phyloP scores from a whole-genome alignment of 2,797 vertebrate species.

The Rhabdophis nuchalis region DNA sequence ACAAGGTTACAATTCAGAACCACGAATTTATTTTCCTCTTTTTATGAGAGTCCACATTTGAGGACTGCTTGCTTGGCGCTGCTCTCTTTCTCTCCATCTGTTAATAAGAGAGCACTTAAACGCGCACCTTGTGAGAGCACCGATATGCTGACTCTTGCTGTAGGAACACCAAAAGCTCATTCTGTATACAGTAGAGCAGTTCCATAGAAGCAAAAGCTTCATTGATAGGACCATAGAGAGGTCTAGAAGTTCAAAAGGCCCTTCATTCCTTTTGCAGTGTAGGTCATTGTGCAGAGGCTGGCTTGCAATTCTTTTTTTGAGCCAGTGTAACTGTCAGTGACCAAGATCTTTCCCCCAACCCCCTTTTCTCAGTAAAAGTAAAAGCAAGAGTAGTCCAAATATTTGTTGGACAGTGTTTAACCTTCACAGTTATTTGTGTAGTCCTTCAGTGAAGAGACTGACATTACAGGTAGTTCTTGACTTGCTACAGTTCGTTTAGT shows the following conservation, averaged over 20 bases:
- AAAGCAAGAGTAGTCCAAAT: not conserved
- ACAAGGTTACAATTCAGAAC: not conserved
- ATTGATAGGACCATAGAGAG: slow-evolving; percentile 59
- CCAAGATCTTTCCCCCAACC: slow-evolving; percentile 17
- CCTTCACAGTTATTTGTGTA: not conserved
- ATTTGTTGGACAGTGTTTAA: not conserved
- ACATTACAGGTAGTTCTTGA: not conserved
- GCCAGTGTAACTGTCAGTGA: slow-evolving; percentile 67
- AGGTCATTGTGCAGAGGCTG: slow-evolving; percentile 66
- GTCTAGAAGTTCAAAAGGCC: slow-evolving; percentile 64
- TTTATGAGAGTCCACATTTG: not conserved
- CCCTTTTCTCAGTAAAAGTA: not conserved
- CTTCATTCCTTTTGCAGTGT: slow-evolving; percentile 72
- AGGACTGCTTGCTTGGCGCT: not conserved
- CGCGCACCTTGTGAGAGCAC: slow-evolving; percentile 13
- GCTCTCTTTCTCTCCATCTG: not conserved
- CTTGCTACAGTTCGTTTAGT: not conserved
- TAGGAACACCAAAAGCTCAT: slow-evolving; percentile 40
- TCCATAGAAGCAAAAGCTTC: slow-evolving; percentile 58
- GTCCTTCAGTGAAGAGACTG: not conserved
- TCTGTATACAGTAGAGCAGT: slow-evolving; percentile 29
- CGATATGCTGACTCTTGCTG: slow-evolving; percentile 37
- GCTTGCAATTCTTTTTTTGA: not conserved
- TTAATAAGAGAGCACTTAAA: not conserved
- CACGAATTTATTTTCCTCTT: not conserved